phyloP scores from a whole-genome alignment of 53 echinoderm and acorn worm genomes.

The Apostichopus leukothele region DNA sequence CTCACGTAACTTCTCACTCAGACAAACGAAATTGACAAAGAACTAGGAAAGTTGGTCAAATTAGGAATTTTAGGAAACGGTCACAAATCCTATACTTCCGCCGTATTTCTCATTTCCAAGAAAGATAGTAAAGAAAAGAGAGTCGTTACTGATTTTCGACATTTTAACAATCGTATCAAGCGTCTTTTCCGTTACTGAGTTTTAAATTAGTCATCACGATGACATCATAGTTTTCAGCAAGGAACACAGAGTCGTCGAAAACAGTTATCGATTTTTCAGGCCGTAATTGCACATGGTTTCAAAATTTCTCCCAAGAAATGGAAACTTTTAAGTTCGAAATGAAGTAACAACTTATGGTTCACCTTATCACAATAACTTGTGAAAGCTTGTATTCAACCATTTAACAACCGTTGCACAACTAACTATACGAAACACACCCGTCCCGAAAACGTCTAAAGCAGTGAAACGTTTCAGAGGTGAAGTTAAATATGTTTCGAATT shows the following conservation, averaged over 20 bases:
- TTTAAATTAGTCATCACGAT: background rate
- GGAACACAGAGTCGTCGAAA: background rate
- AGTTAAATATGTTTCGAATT: too few relatives aligned
- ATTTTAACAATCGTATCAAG: conserved; percentile 22
- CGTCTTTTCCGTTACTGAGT: conserved; percentile 23
- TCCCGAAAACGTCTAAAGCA: too few relatives aligned
- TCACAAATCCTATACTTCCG: conserved; percentile 37
- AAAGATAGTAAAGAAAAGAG: conserved; percentile 21
- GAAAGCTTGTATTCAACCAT: conserved; percentile 16
- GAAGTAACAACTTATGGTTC: too few relatives aligned
- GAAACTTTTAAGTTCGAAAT: too few relatives aligned
- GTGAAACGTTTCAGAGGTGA: too few relatives aligned
- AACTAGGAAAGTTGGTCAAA: conserved; percentile 37
- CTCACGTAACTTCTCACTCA: background rate
- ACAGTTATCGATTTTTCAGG: too few relatives aligned
- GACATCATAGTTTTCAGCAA: conserved; percentile 37
- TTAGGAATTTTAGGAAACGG: conserved; percentile 23
- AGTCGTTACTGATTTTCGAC: conserved; percentile 41
- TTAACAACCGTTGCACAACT: too few relatives aligned
- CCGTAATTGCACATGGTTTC: too few relatives aligned
- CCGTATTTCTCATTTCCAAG: conserved; percentile 30
- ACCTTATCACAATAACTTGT: too few relatives aligned
- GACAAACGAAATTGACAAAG: conserved; percentile 17
- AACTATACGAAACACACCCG: too few relatives aligned
- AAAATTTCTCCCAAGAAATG: too few relatives aligned